These are phyloP conservation scores for Pongo pygmaeus DNA, from an alignment of 2,113 vertebrate species.

Conservation along the genomic window DNA sequence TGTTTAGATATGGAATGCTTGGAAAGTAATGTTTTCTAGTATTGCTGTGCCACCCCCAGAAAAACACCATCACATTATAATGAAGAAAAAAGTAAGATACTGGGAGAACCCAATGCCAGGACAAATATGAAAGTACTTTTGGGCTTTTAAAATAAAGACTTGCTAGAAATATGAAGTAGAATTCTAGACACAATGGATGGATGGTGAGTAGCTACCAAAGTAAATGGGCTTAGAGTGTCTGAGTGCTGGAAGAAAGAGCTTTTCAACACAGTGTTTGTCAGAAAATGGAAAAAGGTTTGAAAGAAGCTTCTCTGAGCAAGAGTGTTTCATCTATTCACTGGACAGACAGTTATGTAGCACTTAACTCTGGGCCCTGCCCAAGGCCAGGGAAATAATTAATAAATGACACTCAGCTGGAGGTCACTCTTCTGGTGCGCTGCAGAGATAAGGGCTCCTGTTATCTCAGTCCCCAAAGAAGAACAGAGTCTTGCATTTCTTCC, in stretches of 20 bases:
- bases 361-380: conserved; percentile 17
- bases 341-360: conserved; percentile 7
- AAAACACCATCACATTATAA: conserved; percentile 32
- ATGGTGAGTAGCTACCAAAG: conserved; percentile 2
- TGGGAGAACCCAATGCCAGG: conserved; percentile 7
- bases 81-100: conserved; percentile 2
- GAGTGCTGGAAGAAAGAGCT: conserved; percentile 21
- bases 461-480: conserved; percentile 14
- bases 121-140: conserved; percentile 40
- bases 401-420: conserved; percentile 19
- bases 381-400: conserved; percentile 38
- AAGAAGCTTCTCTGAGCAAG: conserved; percentile 33
- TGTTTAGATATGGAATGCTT: conserved; percentile 37
- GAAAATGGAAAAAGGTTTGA: conserved; percentile 33
- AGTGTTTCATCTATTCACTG: conserved; percentile 9
- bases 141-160: conserved; percentile 26
- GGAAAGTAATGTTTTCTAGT: conserved; percentile 55
- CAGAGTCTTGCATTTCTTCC: background rate
- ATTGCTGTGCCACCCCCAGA: conserved; percentile 10
- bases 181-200: background rate
- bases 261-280: background rate
- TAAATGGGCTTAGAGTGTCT: conserved; percentile 14
- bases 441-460: background rate
- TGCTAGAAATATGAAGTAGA: conserved; percentile 27
- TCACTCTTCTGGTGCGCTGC: background rate